Percentiles rank a stretch among this genome's conserved stretches.
These are phyloP conservation scores for Vandiemenella viatica DNA, from an alignment of 2,888 invertebrate genomes.

Conservation along the genomic window DNA sequence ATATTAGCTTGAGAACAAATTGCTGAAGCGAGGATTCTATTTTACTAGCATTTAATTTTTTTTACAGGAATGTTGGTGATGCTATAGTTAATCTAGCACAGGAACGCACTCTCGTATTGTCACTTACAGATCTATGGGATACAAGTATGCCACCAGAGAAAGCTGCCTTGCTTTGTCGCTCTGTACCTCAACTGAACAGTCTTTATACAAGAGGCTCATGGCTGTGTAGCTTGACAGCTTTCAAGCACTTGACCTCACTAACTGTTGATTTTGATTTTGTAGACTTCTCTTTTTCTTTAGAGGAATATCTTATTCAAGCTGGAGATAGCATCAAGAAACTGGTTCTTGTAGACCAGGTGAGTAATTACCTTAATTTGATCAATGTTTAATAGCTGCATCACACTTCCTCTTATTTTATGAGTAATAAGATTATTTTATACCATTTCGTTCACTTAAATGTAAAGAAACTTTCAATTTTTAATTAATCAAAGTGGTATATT, in stretches of 20 bases:
- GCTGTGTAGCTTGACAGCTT: constrained; percentile 13
- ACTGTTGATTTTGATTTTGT: constrained; percentile 22
- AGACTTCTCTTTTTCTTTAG: constrained; percentile 16
- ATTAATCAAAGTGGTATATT: too few relatives aligned
- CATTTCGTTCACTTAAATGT: too few relatives aligned
- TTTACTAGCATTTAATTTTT: too few relatives aligned
- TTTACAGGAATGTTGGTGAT: constrained; percentile 22
- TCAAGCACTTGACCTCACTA: constrained; percentile 18
- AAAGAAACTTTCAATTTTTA: too few relatives aligned
- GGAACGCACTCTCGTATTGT: constrained; percentile 16
- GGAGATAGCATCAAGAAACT: constrained; percentile 18
- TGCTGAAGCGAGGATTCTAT: too few relatives aligned
- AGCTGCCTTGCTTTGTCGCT: constrained; percentile 16
- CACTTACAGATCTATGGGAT: constrained; percentile 22
- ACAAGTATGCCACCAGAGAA: constrained; percentile 21
- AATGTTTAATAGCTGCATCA: too few relatives aligned
- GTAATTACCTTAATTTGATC: too few relatives aligned
- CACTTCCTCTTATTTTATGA: too few relatives aligned
- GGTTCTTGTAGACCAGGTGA: constrained; percentile 21
- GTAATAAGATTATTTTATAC: too few relatives aligned
- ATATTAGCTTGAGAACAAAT: too few relatives aligned
- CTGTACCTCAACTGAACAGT: constrained; percentile 18
- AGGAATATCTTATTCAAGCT: constrained; percentile 17
- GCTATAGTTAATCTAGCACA: constrained; percentile 20
- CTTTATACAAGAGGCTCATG: constrained; percentile 15